Evolutionary conservation across 1,140 invertebrate genomes (phyloP), one percentile per base, ranked within the genome.

Genomic region (Radopholus similis): DNA sequence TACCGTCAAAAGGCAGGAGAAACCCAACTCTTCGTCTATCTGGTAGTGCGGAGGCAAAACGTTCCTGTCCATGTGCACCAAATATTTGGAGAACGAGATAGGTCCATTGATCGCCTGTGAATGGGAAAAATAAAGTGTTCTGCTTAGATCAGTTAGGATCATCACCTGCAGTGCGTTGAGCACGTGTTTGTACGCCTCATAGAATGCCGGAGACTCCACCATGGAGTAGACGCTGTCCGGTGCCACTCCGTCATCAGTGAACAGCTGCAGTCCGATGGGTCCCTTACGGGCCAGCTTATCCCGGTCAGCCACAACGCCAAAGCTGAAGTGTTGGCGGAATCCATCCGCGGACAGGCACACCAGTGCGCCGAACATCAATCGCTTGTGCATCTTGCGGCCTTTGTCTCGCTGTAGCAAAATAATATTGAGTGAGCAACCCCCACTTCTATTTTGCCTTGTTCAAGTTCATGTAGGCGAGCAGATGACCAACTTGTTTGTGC

Each of bases 341-440:
- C 88, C 85, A 76, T 90, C 87, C 9, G 71, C 83, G 1, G 89
- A 89, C 30, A 92, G 86, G 67, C 89, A 87, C 0, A 91, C 72
- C n/a, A 91, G 81, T 0, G 89, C 88, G 0, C 90, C 90, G 82
- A 83, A 88, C 76, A 90, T 86, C 32, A 91, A 86, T 54, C 88
- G 83, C 76, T 88, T 87, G 51, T 54, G n/a, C n/a, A n/a, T n/a
- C n/a, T n/a, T n/a, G n/a, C n/a, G n/a, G n/a, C n/a, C n/a, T n/a
- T n/a, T n/a, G n/a, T n/a, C n/a, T n/a, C n/a, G n/a, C n/a, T n/a
- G n/a, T n/a, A n/a, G n/a, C n/a, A n/a, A n/a, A n/a, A n/a, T n/a
- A n/a, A n/a, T n/a, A n/a, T n/a, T n/a, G n/a, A n/a, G n/a, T n/a
- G n/a, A n/a, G n/a, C n/a, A n/a, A n/a, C n/a, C n/a, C n/a, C n/a